phyloP scores from a whole-genome alignment of 2,797 vertebrate species.

The Syngnathus acus region DNA sequence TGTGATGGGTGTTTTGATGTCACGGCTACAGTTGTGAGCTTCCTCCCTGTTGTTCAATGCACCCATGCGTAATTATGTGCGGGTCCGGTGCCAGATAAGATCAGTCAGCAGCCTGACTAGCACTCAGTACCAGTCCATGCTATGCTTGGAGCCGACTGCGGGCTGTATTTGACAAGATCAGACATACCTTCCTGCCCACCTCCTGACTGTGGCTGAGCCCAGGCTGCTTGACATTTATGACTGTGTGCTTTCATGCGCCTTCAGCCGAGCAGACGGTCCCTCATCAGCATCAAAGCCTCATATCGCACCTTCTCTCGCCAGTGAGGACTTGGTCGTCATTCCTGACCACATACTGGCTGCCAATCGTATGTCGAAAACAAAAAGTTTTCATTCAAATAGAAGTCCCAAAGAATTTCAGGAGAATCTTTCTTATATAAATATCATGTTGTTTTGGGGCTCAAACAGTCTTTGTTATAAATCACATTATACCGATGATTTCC shows the following conservation, averaged over 20 bases:
- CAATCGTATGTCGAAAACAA: background rate
- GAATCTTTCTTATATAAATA: background rate
- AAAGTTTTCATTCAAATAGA: background rate
- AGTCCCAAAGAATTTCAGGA: too few relatives aligned
- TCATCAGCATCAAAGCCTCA: constrained; percentile 14
- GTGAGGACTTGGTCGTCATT: background rate
- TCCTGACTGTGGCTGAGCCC: constrained; percentile 7
- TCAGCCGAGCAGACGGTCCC: constrained; percentile 6
- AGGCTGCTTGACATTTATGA: constrained; percentile 17
- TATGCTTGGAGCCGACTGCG: background rate
- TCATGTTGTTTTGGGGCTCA: too few relatives aligned
- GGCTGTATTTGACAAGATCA: constrained; percentile 7
- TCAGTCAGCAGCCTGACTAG: constrained; percentile 1
- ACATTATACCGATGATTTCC: background rate
- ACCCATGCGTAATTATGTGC: constrained; percentile 3
- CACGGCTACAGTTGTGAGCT: background rate
- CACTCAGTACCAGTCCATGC: constrained; percentile 3
- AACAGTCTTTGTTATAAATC: background rate
- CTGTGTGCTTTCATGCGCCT: constrained; percentile 7
- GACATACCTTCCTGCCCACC: constrained; percentile 4
- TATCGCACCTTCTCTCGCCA: constrained; percentile 3
- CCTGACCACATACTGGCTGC: constrained; percentile 3
- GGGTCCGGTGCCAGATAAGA: background rate
- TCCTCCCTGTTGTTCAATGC: constrained; percentile 3
- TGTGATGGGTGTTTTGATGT: background rate